These are phyloP conservation scores for Motacilla tschutschensis DNA, from an alignment of 2,113 vertebrate genomes.

Conservation along the genomic window DNA sequence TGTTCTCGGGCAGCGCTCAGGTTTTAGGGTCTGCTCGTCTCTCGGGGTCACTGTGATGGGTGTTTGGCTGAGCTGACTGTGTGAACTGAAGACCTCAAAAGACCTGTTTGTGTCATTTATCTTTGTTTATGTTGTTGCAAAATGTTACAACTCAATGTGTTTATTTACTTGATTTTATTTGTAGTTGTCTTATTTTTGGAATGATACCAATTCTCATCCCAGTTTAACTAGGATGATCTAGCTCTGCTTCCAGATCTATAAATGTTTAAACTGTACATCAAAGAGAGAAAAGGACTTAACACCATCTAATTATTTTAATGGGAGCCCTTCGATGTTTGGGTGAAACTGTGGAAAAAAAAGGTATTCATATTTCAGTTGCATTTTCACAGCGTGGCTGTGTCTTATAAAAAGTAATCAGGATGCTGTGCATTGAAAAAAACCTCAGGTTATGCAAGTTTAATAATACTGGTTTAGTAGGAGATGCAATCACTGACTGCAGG, in stretches of 20 bases:
- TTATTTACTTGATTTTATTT: constrained; percentile 3
- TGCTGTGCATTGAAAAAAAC: neutral
- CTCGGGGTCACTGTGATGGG: neutral
- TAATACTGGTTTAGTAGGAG: neutral
- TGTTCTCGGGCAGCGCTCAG: neutral
- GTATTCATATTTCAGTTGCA: neutral
- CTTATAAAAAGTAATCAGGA: neutral
- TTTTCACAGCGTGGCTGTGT: neutral
- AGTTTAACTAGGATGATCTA: neutral
- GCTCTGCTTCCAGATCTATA: neutral
- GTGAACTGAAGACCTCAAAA: neutral
- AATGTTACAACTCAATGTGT: neutral
- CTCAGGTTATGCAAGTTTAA: neutral
- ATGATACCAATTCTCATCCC: neutral
- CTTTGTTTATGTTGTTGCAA: neutral
- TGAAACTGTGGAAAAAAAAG: neutral
- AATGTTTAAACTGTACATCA: constrained; percentile 17
- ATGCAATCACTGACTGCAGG: neutral
- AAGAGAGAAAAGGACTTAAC: neutral
- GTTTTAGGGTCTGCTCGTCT: neutral
- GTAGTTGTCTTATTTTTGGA: neutral
- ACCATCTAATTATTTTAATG: neutral
- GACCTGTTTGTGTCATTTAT: neutral
- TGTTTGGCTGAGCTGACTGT: neutral
- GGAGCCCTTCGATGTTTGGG: neutral